Percentiles rank a stretch among this genome's conserved stretches.
These are phyloP conservation scores for Drosophila paulistorum DNA, from an alignment of 1,140 invertebrate genomes.

Conservation along the genomic window DNA sequence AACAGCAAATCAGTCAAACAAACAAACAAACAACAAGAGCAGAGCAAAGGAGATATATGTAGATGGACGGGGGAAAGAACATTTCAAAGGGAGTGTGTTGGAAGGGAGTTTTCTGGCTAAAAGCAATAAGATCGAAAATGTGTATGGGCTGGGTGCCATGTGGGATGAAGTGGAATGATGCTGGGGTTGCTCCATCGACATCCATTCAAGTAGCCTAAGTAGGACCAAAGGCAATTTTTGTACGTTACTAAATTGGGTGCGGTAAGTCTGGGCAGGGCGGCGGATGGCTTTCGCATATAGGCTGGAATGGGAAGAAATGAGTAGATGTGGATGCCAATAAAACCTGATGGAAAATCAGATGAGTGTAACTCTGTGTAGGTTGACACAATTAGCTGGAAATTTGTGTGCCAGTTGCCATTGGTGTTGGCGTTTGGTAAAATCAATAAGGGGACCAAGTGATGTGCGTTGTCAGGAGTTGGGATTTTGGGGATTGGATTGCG, in stretches of 20 bases:
- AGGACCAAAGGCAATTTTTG: constrained; percentile 52
- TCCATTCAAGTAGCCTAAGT: constrained; percentile 24
- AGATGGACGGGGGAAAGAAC: neutral
- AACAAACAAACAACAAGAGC: constrained; percentile 58
- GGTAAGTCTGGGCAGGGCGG: neutral
- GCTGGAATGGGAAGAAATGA: neutral
- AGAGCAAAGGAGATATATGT: neutral
- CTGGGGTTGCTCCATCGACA: neutral
- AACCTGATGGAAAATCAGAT: constrained; percentile 24
- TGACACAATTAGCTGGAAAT: constrained; percentile 48
- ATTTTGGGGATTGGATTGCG: constrained; percentile 1
- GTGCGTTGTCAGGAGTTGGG: constrained; percentile 5
- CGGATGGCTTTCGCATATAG: neutral
- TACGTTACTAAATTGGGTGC: constrained; percentile 51
- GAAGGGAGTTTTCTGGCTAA: constrained; percentile 45
- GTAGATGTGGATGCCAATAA: constrained; percentile 31
- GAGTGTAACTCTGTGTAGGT: constrained; percentile 11
- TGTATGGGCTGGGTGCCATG: constrained; percentile 23
- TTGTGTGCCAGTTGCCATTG: constrained; percentile 26
- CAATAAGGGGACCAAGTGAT: constrained; percentile 55
- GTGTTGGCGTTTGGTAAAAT: constrained; percentile 33
- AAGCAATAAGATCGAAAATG: constrained; percentile 68
- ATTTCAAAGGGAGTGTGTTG: neutral
- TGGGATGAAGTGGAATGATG: neutral
- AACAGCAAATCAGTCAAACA: constrained; percentile 79